Evolutionary conservation across 2,113 vertebrate genomes (phyloP).

Genomic region (Lycaon pictus): DNA sequence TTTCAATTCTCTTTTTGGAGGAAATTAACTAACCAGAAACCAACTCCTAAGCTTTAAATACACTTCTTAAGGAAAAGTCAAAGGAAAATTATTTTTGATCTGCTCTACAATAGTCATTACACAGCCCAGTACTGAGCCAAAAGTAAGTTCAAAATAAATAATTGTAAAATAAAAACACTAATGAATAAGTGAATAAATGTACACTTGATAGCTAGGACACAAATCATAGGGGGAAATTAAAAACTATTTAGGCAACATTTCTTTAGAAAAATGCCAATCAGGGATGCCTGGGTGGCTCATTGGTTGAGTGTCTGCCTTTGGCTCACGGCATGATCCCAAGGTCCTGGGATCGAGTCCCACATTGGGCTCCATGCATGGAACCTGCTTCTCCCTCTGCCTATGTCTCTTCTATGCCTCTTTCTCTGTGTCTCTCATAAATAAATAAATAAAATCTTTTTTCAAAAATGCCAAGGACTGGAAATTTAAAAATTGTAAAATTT

Average conservation of each 20-base stretch:
- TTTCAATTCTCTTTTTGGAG: not conserved
- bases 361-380: too few species aligned
- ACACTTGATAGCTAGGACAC: not conserved
- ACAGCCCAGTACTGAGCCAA: not conserved
- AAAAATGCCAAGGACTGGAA: not conserved
- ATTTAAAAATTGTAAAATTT: not conserved
- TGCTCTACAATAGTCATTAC: not conserved
- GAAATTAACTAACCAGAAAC: not conserved
- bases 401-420: too few species aligned
- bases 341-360: too few species aligned
- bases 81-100: not conserved
- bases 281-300: too few species aligned
- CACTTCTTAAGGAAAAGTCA: not conserved
- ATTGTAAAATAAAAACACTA: not conserved
- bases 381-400: too few species aligned
- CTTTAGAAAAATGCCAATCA: not conserved
- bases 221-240: not conserved
- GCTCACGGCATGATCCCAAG: too few species aligned
- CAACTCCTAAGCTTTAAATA: not conserved
- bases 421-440: too few species aligned
- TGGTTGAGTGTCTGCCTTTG: too few species aligned
- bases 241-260: not conserved
- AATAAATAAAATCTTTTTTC: too few species aligned
- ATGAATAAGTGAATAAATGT: not conserved
- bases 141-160: slow-evolving; percentile 12